phyloP scores from a whole-genome alignment of 2,888 invertebrate genomes.

The Campoplex nolae region DNA sequence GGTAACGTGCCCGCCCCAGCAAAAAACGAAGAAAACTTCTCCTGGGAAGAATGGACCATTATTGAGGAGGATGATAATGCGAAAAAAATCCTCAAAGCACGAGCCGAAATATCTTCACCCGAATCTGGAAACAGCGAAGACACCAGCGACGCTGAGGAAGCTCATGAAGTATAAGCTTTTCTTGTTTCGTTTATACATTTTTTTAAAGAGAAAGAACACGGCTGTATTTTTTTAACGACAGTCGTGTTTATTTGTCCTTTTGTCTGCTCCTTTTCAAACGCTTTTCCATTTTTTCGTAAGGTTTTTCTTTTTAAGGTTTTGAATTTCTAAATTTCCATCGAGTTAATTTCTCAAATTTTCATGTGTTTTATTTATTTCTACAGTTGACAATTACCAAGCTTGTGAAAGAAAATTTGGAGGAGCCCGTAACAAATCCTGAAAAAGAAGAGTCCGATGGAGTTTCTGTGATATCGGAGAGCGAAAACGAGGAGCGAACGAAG shows the following conservation, averaged over 20 bases:
- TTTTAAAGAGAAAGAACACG: neutral
- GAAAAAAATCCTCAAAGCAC: neutral
- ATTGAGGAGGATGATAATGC: slow-evolving; percentile 62
- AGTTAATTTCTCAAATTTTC: too few species aligned
- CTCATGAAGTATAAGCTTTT: slow-evolving; percentile 58
- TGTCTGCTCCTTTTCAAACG: neutral
- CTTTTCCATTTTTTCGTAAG: neutral
- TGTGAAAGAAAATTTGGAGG: neutral
- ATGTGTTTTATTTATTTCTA: neutral
- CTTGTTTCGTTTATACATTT: slow-evolving; percentile 1
- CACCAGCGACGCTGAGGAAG: slow-evolving; percentile 65
- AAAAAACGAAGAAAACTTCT: slow-evolving; percentile 48
- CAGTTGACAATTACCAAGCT: neutral
- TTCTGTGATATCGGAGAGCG: slow-evolving; percentile 68
- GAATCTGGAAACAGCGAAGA: slow-evolving; percentile 36
- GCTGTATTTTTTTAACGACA: neutral
- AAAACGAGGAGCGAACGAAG: slow-evolving; percentile 30
- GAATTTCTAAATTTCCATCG: too few species aligned
- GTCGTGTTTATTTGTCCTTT: neutral
- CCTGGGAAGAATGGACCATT: slow-evolving; percentile 69
- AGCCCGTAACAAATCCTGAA: neutral
- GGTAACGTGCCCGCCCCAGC: neutral
- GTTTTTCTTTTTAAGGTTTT: too few species aligned
- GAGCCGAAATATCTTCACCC: slow-evolving; percentile 14
- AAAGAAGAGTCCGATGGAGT: slow-evolving; percentile 69